phyloP scores from a whole-genome alignment of 2,888 invertebrate species.

The Gonocerus acuteangulatus region DNA sequence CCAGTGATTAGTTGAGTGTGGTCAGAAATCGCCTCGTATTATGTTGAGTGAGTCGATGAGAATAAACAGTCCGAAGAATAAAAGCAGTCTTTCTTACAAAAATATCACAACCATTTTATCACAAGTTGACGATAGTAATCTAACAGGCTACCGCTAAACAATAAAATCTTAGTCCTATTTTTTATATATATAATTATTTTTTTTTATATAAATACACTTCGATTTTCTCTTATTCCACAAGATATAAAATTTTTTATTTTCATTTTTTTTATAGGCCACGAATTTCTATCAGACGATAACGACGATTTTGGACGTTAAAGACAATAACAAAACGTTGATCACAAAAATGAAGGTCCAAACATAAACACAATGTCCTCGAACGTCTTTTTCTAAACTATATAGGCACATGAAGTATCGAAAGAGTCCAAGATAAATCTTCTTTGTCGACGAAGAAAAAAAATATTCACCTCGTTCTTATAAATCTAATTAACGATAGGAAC shows the following conservation, averaged over 20 bases:
- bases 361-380: slow-evolving; percentile 22
- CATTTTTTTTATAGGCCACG: slow-evolving; percentile 36
- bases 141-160: slow-evolving; percentile 32
- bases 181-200: slow-evolving; percentile 29
- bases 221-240: slow-evolving; percentile 33
- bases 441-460: slow-evolving; percentile 25
- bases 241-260: slow-evolving; percentile 33
- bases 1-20: neutral
- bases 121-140: slow-evolving; percentile 36
- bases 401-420: slow-evolving; percentile 37
- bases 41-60: slow-evolving; percentile 4
- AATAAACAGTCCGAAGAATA: slow-evolving; percentile 23
- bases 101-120: slow-evolving; percentile 40
- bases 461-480: slow-evolving; percentile 27
- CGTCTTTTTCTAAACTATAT: slow-evolving; percentile 35
- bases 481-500: slow-evolving; percentile 21
- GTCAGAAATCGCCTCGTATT: neutral
- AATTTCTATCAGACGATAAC: slow-evolving; percentile 35
- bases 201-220: slow-evolving; percentile 34
- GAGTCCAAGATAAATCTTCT: slow-evolving; percentile 14
- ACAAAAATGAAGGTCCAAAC: slow-evolving; percentile 23
- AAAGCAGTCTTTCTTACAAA: slow-evolving; percentile 37
- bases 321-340: slow-evolving; percentile 23
- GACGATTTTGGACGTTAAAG: slow-evolving; percentile 36
- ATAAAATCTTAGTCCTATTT: slow-evolving; percentile 30